A percentile compares a stretch with the other conserved stretches of the same genome.
phyloP scores from a whole-genome alignment of 2,888 invertebrate species.

The Poecilus cupreus region DNA sequence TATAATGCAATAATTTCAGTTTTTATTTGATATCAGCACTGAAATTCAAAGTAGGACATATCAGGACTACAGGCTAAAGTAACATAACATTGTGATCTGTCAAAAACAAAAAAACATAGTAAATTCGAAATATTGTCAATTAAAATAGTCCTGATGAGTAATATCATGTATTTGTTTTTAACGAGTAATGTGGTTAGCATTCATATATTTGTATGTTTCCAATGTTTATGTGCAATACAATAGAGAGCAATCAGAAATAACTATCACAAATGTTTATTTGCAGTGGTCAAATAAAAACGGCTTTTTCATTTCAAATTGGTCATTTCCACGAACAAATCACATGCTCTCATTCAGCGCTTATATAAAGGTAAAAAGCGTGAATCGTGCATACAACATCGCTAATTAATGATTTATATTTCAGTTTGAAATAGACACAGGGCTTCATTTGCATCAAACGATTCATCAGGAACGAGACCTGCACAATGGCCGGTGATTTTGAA shows the following conservation, averaged over 20 bases:
- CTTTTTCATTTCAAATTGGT: constrained; percentile 40
- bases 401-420: constrained; percentile 51
- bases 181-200: constrained; percentile 2
- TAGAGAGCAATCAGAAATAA: constrained; percentile 35
- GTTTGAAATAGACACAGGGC: constrained; percentile 29
- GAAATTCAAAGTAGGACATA: no score
- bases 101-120: background rate
- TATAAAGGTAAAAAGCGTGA: constrained; percentile 41
- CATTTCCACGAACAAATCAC: constrained; percentile 38
- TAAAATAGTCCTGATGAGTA: background rate
- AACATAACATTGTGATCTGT: no score
- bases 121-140: background rate
- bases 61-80: no score
- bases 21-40: no score
- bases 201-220: background rate
- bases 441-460: constrained; percentile 40
- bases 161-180: constrained; percentile 3
- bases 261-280: constrained; percentile 12
- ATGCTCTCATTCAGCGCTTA: constrained; percentile 3
- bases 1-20: no score
- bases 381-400: constrained; percentile 32
- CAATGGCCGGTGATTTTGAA: background rate
- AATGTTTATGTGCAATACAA: constrained; percentile 8
- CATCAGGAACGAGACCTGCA: constrained; percentile 19
- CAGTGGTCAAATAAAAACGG: constrained; percentile 21